phyloP scores from a whole-genome alignment of 2,113 vertebrate species.

The Otis tarda region DNA sequence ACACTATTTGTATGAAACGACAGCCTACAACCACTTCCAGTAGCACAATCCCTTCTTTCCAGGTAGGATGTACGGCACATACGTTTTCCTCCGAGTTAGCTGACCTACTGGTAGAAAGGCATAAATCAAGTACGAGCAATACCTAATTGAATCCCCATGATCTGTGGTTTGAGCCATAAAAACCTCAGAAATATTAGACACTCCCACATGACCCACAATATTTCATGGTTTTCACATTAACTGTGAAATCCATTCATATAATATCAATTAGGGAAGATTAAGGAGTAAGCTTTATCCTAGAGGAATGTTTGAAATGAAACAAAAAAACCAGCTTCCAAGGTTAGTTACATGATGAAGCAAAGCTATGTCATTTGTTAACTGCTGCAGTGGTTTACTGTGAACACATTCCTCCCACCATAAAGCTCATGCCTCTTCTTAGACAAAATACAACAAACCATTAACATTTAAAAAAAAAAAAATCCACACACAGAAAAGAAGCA shows the following conservation, averaged over 20 bases:
- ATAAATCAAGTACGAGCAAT: background rate
- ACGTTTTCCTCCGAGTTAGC: background rate
- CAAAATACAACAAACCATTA: conserved; percentile 42
- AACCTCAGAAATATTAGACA: background rate
- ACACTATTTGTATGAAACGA: background rate
- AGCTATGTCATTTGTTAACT: background rate
- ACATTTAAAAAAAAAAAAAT: background rate
- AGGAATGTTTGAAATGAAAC: background rate
- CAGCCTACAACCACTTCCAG: background rate
- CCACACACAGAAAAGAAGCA: conserved; percentile 56
- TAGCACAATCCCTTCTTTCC: background rate
- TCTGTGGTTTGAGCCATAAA: background rate
- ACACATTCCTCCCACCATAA: conserved; percentile 41
- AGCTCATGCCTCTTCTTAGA: conserved; percentile 27
- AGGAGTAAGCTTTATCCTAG: background rate
- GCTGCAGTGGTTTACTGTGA: background rate
- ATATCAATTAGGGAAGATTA: background rate
- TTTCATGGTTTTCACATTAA: background rate
- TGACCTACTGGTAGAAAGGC: background rate
- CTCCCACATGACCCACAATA: background rate
- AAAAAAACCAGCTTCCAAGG: background rate
- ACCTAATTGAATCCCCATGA: background rate
- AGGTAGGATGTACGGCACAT: background rate
- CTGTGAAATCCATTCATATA: background rate
- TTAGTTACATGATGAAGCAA: conserved; percentile 23